A percentile compares a stretch with the other conserved stretches of the same genome.
Evolutionary conservation across 2,888 invertebrate species (phyloP).

Genomic region (Subacronicta megacephala): DNA sequence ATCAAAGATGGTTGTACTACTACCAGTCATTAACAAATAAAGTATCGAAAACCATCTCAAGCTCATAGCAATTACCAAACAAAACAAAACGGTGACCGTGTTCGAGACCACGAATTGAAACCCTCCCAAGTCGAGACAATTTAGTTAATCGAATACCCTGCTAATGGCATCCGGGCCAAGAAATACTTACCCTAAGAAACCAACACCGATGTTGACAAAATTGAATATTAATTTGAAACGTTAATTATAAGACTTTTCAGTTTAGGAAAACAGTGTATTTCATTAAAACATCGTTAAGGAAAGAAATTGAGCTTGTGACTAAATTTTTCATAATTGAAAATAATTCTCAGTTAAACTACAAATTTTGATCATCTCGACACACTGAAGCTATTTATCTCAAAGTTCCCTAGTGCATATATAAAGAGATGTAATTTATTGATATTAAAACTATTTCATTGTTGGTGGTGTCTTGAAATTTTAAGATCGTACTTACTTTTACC

Average conservation of each 20-base stretch:
- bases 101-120: slow-evolving; percentile 31
- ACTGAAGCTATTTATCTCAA: no score
- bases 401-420: no score
- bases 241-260: slow-evolving; percentile 8
- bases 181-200: slow-evolving; percentile 23
- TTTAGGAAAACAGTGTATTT: slow-evolving; percentile 3
- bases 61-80: slow-evolving; percentile 38
- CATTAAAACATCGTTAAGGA: not conserved
- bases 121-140: slow-evolving; percentile 20
- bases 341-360: no score
- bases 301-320: not conserved
- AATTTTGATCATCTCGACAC: no score
- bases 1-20: no score
- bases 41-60: slow-evolving; percentile 22
- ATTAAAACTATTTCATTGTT: no score
- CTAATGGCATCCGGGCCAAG: slow-evolving; percentile 28
- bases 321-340: not conserved
- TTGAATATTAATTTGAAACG: slow-evolving; percentile 16
- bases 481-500: no score
- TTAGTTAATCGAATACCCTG: slow-evolving; percentile 36
- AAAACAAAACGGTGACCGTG: slow-evolving; percentile 20
- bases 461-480: no score
- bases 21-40: no score
- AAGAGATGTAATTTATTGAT: no score
- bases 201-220: slow-evolving; percentile 10